A percentile compares a stretch with the other conserved stretches of the same genome.
These are phyloP conservation scores for Pachypsylla venusta DNA, from an alignment of 1,140 invertebrate genomes.

Conservation along the genomic window DNA sequence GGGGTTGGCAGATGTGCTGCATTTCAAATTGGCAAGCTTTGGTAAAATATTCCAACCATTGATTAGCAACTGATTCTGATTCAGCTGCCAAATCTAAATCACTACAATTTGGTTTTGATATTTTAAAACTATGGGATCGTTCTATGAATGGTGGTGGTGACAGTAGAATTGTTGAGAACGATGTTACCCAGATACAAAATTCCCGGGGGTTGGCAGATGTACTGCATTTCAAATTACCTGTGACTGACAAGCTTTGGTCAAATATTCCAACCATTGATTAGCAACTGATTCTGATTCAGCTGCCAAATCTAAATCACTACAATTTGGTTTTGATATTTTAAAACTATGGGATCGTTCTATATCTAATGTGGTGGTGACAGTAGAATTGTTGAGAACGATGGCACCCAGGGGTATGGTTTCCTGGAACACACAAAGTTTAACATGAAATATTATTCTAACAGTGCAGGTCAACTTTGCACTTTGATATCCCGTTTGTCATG, in stretches of 20 bases:
- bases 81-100: constrained; percentile 68
- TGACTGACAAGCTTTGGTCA: constrained; percentile 43
- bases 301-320: constrained; percentile 60
- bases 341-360: constrained; percentile 41
- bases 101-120: constrained; percentile 59
- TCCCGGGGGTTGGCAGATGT: neutral
- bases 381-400: constrained; percentile 69
- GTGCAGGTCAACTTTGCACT: too few species aligned
- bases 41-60: constrained; percentile 35
- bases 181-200: constrained; percentile 58
- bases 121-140: constrained; percentile 45
- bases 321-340: constrained; percentile 57
- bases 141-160: constrained; percentile 44
- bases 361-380: constrained; percentile 47
- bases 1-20: neutral
- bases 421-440: constrained; percentile 36
- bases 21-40: neutral
- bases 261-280: constrained; percentile 55
- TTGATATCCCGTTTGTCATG: too few species aligned
- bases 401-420: constrained; percentile 79
- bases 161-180: constrained; percentile 66
- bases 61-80: constrained; percentile 50
- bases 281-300: constrained; percentile 60
- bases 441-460: too few species aligned
- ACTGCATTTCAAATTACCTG: constrained; percentile 13